phyloP scores from a whole-genome alignment of 2,888 invertebrate genomes.

The Polia nebulosa region DNA sequence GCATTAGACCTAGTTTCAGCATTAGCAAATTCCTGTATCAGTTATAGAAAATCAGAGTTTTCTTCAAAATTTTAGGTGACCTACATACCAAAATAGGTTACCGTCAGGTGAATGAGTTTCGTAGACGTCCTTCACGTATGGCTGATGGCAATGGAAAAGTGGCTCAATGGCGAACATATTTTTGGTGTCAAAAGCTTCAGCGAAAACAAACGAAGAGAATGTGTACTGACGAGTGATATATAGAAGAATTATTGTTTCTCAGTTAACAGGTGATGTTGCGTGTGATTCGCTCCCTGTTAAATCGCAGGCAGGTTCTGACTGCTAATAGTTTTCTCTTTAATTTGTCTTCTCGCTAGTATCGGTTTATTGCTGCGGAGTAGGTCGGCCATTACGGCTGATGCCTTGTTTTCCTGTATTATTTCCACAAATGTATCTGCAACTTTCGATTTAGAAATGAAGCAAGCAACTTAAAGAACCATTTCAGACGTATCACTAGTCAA shows the following conservation, averaged over 20 bases:
- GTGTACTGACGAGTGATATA: constrained; percentile 60
- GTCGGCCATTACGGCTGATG: constrained; percentile 19
- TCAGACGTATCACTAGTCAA: not conserved
- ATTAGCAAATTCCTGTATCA: not conserved
- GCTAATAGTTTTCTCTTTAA: constrained; percentile 48
- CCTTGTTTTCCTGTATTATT: constrained; percentile 26
- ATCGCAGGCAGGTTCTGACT: constrained; percentile 23
- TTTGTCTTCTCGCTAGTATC: constrained; percentile 38
- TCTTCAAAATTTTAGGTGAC: constrained; percentile 1
- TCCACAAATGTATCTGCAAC: constrained; percentile 7
- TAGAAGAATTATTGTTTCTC: constrained; percentile 50
- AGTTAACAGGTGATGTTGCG: constrained; percentile 50
- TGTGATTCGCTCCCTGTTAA: constrained; percentile 52
- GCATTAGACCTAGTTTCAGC: constrained; percentile 18
- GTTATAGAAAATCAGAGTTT: not conserved
- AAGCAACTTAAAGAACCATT: not conserved
- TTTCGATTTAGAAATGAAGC: not conserved
- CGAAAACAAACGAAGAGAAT: constrained; percentile 62
- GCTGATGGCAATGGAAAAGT: constrained; percentile 52
- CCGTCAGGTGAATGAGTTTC: constrained; percentile 54
- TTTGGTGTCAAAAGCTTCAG: constrained; percentile 61
- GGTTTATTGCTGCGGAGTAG: constrained; percentile 33
- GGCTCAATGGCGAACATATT: constrained; percentile 65
- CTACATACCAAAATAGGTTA: constrained; percentile 42
- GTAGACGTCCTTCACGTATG: constrained; percentile 55